These are phyloP conservation scores for Apogon hyalosoma DNA, from an alignment of 2,797 vertebrate species.

Conservation along the genomic window DNA sequence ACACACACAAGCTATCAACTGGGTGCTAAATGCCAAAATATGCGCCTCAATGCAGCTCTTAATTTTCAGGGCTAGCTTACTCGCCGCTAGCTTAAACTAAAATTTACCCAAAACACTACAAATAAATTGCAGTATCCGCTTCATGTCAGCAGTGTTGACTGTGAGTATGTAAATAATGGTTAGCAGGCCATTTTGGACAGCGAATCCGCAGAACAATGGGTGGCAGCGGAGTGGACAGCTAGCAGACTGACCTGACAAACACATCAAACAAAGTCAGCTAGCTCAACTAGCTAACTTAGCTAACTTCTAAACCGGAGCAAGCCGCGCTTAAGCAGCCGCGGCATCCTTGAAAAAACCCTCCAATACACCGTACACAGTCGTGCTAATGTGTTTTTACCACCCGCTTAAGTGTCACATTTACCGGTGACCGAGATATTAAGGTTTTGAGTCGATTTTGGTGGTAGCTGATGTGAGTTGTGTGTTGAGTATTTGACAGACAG, in stretches of 20 bases:
- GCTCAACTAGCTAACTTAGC: conserved; percentile 55
- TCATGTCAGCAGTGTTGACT: neutral
- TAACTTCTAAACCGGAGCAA: conserved; percentile 39
- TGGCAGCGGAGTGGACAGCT: conserved; percentile 63
- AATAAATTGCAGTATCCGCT: fast-evolving
- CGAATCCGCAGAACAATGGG: conserved; percentile 57
- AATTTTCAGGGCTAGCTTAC: conserved; percentile 36
- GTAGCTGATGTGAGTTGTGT: conserved; percentile 12
- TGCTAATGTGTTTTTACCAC: neutral
- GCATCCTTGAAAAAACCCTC: neutral
- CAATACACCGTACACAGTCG: fast-evolving
- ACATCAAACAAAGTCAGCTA: conserved; percentile 79
- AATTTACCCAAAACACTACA: conserved; percentile 20
- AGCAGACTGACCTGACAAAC: conserved; percentile 78
- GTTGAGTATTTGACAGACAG: conserved; percentile 67
- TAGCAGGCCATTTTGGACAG: neutral
- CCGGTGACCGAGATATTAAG: fast-evolving
- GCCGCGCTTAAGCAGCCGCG: neutral
- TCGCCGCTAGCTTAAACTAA: conserved; percentile 40
- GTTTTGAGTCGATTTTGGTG: neutral
- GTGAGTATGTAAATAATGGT: neutral
- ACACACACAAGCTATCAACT: conserved; percentile 16
- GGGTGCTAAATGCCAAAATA: conserved; percentile 34
- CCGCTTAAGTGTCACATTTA: conserved; percentile 17
- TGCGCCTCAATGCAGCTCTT: conserved; percentile 59